Conservation (phyloP, 1,140 invertebrate species). For the Cyphomyrmex costatus region DNA sequence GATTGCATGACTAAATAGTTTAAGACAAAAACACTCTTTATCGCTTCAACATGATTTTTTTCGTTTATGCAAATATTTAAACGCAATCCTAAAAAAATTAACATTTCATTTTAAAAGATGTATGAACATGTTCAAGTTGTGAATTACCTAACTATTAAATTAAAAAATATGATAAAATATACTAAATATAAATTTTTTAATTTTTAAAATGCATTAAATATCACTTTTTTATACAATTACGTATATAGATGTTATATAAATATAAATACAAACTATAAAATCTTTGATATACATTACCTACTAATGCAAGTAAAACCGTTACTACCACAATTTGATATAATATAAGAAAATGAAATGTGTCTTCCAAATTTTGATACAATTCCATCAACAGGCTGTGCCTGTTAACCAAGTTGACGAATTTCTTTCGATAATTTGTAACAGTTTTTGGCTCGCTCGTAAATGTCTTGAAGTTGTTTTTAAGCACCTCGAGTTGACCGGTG, state of each 20-base stretch:
- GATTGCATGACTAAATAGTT: conserved; percentile 70
- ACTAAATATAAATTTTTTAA: neutral
- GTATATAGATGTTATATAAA: neutral
- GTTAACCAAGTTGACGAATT: conserved; percentile 17
- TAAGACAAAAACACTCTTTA: conserved; percentile 57
- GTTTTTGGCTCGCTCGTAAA: neutral
- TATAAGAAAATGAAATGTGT: conserved; percentile 16
- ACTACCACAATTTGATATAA: conserved; percentile 5
- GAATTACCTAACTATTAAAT: neutral
- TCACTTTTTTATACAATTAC: too few relatives aligned
- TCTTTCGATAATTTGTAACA: conserved; percentile 22
- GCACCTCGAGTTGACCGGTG: conserved; percentile 24
- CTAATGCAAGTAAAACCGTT: conserved; percentile 15
- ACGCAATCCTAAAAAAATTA: conserved; percentile 70
- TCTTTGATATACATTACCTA: conserved; percentile 35
- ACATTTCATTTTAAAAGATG: neutral
- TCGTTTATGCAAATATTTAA: conserved; percentile 66
- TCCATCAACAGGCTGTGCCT: conserved; percentile 40
- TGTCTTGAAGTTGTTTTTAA: conserved; percentile 17
- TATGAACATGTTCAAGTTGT: too few relatives aligned
- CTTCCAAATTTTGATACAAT: conserved; percentile 51
- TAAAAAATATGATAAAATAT: neutral
- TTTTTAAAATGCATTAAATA: too few relatives aligned
- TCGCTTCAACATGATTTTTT: neutral
- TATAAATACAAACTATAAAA: conserved; percentile 1